Evolutionary conservation across 2,113 vertebrate genomes (phyloP).

Genomic region (Myiozetetes cayanensis): DNA sequence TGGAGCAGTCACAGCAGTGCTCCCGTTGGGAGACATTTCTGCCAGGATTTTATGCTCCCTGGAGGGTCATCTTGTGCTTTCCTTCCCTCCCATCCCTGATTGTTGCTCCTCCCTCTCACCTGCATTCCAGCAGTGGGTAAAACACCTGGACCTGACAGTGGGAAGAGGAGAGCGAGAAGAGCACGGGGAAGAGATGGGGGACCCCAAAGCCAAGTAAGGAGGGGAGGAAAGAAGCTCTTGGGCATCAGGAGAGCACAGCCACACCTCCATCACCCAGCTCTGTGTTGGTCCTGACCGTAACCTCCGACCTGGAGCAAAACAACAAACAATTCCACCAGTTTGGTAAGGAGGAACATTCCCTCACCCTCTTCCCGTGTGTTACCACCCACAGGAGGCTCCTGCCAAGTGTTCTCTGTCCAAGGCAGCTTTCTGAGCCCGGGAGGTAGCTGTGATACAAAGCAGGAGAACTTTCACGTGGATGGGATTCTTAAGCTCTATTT

Average conservation of each 20-base stretch:
- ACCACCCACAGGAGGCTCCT: neutral
- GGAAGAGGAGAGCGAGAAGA: neutral
- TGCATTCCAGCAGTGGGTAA: neutral
- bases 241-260: neutral
- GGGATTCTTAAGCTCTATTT: neutral
- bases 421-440: conserved; percentile 28
- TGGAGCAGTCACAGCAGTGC: neutral
- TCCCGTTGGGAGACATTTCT: neutral
- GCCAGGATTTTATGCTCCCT: neutral
- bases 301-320: neutral
- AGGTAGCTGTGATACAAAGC: neutral
- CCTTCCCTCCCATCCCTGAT: neutral
- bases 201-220: neutral
- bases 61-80: neutral
- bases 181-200: neutral
- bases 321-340: neutral
- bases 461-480: neutral
- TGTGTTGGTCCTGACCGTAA: rapidly evolving
- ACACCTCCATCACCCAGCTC: neutral
- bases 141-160: neutral
- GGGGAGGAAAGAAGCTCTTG: neutral
- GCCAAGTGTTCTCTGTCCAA: neutral
- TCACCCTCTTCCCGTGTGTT: neutral
- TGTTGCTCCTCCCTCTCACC: neutral
- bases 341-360: neutral